Evolutionary conservation across 1,140 invertebrate species (phyloP).

Genomic region (Chironomus striatipennis): DNA sequence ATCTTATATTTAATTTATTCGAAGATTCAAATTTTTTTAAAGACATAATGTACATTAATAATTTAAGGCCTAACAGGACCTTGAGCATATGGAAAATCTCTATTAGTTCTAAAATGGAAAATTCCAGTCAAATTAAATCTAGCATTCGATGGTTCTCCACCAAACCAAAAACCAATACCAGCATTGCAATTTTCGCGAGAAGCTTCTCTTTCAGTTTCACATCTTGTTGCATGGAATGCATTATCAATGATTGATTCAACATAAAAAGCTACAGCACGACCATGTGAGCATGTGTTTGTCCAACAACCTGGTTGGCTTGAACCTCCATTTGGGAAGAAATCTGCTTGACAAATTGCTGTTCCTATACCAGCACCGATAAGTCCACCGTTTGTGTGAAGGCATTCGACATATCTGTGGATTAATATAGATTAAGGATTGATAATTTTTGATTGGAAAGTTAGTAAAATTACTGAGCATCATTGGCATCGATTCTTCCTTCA

Average conservation of each 20-base stretch:
- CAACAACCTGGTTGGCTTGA: constrained; percentile 58
- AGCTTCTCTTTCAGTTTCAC: not conserved
- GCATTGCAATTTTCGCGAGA: not conserved
- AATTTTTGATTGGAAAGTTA: too few relatives aligned
- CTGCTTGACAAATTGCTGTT: constrained; percentile 53
- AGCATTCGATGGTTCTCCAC: constrained; percentile 17
- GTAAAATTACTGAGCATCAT: constrained; percentile 56
- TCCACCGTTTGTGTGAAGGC: constrained; percentile 63
- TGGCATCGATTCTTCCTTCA: constrained; percentile 49
- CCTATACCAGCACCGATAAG: constrained; percentile 47
- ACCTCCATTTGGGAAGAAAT: constrained; percentile 66
- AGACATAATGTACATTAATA: too few relatives aligned
- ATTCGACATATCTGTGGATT: too few relatives aligned
- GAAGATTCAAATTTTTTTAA: too few relatives aligned
- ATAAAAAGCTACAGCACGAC: not conserved
- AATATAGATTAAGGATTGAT: too few relatives aligned
- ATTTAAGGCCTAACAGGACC: not conserved
- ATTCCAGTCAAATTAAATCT: not conserved
- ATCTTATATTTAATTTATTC: too few relatives aligned
- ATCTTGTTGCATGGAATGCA: not conserved
- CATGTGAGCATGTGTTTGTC: not conserved
- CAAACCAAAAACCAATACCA: not conserved
- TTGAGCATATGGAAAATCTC: constrained; percentile 16
- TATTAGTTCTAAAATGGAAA: constrained; percentile 21
- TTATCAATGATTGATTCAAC: not conserved